A percentile compares a stretch with the other conserved stretches of the same genome.
Evolutionary conservation across 23 tunicate species (phyloP).

Genomic region (Ciona savignyi): DNA sequence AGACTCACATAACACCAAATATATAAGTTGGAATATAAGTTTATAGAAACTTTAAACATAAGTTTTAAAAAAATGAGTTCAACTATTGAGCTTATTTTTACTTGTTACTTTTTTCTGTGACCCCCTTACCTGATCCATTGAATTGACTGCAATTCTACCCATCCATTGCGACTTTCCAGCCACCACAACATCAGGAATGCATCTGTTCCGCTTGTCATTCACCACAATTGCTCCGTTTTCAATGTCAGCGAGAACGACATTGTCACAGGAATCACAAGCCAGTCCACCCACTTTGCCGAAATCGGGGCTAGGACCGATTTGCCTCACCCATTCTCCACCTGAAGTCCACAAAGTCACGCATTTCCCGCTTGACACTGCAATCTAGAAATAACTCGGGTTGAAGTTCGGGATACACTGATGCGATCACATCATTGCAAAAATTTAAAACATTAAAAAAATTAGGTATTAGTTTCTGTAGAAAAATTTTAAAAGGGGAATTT

Average conservation of each 20-base stretch:
- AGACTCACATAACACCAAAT: too few relatives aligned
- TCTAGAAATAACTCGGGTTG: slow-evolving; percentile 12
- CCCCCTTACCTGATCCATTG: slow-evolving; percentile 46
- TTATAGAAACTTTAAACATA: too few relatives aligned
- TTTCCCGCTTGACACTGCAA: slow-evolving; percentile 51
- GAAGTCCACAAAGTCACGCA: slow-evolving; percentile 47
- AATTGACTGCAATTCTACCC: slow-evolving; percentile 57
- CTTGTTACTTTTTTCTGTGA: too few relatives aligned
- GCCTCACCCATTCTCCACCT: slow-evolving; percentile 34
- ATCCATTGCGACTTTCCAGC: slow-evolving; percentile 63
- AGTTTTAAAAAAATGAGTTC: too few relatives aligned
- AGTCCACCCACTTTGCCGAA: slow-evolving; percentile 62
- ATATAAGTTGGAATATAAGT: too few relatives aligned
- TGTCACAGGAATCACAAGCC: slow-evolving; percentile 25
- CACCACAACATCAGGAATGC: slow-evolving; percentile 20
- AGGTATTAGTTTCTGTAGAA: too few relatives aligned
- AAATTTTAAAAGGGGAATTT: too few relatives aligned
- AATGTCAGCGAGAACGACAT: slow-evolving; percentile 31
- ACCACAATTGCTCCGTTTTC: slow-evolving; percentile 39
- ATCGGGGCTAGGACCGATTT: slow-evolving; percentile 46
- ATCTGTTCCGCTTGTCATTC: slow-evolving; percentile 6
- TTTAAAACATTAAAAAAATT: too few relatives aligned
- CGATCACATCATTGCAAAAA: too few relatives aligned
- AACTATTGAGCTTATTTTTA: too few relatives aligned
- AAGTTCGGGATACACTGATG: too few relatives aligned